Evolutionary conservation across 2,888 invertebrate genomes (phyloP), one percentile per base, ranked within the genome.

Genomic region (Minunthozetes semirufus): DNA sequence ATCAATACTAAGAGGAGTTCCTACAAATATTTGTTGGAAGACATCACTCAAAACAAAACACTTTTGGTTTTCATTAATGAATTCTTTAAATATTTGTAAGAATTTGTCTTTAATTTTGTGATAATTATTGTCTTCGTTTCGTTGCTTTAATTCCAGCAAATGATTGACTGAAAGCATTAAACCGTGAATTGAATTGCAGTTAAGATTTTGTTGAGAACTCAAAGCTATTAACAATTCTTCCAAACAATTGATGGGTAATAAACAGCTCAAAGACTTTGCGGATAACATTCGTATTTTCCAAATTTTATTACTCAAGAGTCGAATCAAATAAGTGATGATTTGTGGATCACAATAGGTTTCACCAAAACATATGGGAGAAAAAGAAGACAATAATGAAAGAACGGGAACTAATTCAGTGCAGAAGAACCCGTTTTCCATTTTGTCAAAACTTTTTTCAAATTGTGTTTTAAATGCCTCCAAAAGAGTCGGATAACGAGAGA

Each of bases 281-380:
- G 75, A 27, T 13, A 75, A 71, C 75, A 75, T 75, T 56, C 75
- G 48, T 0, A 75, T 46, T 19, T 75, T 75, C 75, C 75, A 75
- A 17, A 72, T 71, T 8, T 27, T 48, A 27, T 71, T 75, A 17
- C 29, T 27, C n/a, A 74, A 66, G 11, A 74, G 66, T 11, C 11
- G 2, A 70, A 53, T 27, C 46, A 74, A 53, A 70, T 66, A 63
- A 33, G 17, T 22, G 11, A 70, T n/a, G 17, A 74, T 11, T n/a
- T 74, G 33, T 38, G 3, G 15, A 22, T 72, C 59, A 33, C 19
- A 9, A 59, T 42, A 56, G n/a, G 15, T 6, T 3, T 63, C 59
- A 0, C 48, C 48, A 0, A 66, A 33, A 19, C 27, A 53, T 6
- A 71, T 53, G 9, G 75, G 71, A 22, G 75, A 71, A 33, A 75